Percentiles rank a stretch among this genome's conserved stretches.
These are phyloP conservation scores for Xenopus petersii DNA, from an alignment of 2,797 vertebrate species.

Conservation along the genomic window DNA sequence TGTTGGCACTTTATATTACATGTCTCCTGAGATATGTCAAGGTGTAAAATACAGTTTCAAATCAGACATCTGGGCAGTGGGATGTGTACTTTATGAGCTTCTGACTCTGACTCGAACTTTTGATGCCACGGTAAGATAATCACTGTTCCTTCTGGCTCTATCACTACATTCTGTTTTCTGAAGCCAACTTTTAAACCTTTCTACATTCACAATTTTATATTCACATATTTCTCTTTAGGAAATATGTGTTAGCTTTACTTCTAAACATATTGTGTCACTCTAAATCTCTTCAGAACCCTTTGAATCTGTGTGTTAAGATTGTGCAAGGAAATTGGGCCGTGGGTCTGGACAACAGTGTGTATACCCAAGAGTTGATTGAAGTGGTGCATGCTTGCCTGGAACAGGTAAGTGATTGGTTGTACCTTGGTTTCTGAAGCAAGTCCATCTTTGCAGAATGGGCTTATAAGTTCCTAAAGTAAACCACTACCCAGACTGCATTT, in stretches of 20 bases:
- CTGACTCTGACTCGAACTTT: constrained; percentile 94
- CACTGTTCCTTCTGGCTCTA: background rate
- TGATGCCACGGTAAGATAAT: constrained; percentile 86
- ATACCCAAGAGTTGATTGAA: constrained; percentile 81
- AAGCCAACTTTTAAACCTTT: background rate
- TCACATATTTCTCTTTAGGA: too few species aligned
- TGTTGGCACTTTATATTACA: constrained; percentile 97
- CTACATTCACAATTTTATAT: background rate
- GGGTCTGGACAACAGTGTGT: constrained; percentile 86
- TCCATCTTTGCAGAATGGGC: too few species aligned
- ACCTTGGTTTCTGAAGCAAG: too few species aligned
- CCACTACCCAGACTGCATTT: too few species aligned
- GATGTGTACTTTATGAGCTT: constrained; percentile 92
- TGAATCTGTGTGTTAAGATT: constrained; percentile 97
- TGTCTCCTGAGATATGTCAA: constrained; percentile 97
- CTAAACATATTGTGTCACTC: constrained; percentile 46
- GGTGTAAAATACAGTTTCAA: constrained; percentile 97
- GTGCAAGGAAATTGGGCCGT: constrained; percentile 95
- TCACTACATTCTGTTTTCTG: background rate
- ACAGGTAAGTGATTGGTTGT: constrained; percentile 73
- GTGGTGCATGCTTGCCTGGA: constrained; percentile 89
- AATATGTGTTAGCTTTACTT: too few species aligned
- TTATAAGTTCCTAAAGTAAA: too few species aligned
- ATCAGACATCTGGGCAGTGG: constrained; percentile 98
- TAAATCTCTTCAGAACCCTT: constrained; percentile 76